Evolutionary conservation across 2,888 invertebrate genomes (phyloP).

Genomic region (Melinaea marsaeus): DNA sequence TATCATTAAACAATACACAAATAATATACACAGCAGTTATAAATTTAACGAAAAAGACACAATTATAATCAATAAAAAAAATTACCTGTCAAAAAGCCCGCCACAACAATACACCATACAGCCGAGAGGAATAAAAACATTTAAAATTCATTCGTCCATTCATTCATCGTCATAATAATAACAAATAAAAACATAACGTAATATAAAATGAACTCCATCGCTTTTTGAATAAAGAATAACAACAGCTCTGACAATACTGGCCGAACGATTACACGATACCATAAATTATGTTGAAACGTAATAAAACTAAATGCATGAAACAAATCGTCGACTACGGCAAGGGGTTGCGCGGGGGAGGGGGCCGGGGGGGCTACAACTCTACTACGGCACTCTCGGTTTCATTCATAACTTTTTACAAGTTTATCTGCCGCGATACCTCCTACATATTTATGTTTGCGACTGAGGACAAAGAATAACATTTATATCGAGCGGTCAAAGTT

Average conservation of each 20-base stretch:
- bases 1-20: too few species aligned
- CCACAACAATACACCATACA: too few species aligned
- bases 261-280: constrained; percentile 42
- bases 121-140: too few species aligned
- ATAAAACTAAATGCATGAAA: constrained; percentile 74
- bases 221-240: constrained; percentile 24
- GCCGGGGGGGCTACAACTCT: constrained; percentile 61
- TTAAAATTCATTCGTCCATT: not conserved
- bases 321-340: constrained; percentile 56
- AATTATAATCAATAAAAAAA: too few species aligned
- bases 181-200: constrained; percentile 1
- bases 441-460: constrained; percentile 76
- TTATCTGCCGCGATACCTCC: constrained; percentile 75
- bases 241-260: constrained; percentile 22
- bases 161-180: constrained; percentile 3
- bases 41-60: too few species aligned
- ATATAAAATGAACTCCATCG: constrained; percentile 17
- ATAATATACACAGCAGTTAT: too few species aligned
- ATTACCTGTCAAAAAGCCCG: too few species aligned
- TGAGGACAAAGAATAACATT: constrained; percentile 53
- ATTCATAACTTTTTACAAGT: constrained; percentile 79
- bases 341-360: constrained; percentile 40
- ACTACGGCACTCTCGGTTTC: constrained; percentile 77
- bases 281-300: constrained; percentile 68
- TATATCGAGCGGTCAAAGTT: constrained; percentile 10